Conservation (phyloP, 2,888 invertebrate species). For the Drosophila merina region DNA sequence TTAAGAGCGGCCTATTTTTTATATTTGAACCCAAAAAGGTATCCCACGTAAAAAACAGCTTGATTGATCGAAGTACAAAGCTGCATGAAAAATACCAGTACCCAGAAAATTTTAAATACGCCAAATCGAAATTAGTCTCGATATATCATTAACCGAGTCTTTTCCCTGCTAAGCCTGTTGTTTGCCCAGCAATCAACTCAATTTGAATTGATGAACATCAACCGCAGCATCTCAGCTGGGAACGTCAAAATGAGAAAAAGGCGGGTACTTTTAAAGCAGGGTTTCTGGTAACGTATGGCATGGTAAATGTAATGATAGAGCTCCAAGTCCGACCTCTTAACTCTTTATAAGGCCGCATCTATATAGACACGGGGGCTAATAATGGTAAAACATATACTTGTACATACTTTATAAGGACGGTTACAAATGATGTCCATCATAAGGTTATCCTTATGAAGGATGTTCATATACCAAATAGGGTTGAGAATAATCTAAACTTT, state of each 20-base stretch:
- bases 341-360: too few species aligned
- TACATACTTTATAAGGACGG: neutral
- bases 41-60: slow-evolving; percentile 50
- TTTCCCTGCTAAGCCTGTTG: neutral
- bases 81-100: slow-evolving; percentile 69
- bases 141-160: slow-evolving; percentile 74
- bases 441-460: too few species aligned
- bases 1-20: neutral
- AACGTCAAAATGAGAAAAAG: slow-evolving; percentile 38
- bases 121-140: slow-evolving; percentile 67
- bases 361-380: neutral
- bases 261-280: slow-evolving; percentile 44
- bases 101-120: slow-evolving; percentile 74
- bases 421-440: too few species aligned
- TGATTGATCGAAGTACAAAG: slow-evolving; percentile 75
- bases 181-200: neutral
- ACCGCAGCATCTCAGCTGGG: neutral
- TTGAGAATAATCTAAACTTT: too few species aligned
- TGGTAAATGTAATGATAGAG: slow-evolving; percentile 72
- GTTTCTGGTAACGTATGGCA: slow-evolving; percentile 67
- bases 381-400: neutral
- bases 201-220: slow-evolving; percentile 19
- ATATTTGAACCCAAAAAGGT: slow-evolving; percentile 26
- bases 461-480: too few species aligned
- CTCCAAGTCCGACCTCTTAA: neutral